Evolutionary conservation across 2,113 vertebrate genomes (phyloP).

Genomic region (Nestor notabilis): DNA sequence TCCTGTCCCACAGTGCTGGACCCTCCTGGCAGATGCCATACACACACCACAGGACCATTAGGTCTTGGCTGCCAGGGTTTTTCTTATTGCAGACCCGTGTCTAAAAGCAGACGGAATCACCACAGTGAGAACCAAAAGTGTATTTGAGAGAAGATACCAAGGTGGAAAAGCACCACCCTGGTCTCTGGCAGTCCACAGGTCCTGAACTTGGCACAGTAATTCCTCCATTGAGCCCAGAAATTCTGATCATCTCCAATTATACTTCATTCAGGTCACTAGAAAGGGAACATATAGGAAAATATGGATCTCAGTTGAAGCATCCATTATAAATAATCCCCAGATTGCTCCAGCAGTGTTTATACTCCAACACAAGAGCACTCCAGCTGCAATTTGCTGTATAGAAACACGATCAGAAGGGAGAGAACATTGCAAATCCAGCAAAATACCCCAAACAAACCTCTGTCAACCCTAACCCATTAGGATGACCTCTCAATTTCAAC

Average conservation of each 20-base stretch:
- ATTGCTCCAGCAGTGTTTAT: background rate
- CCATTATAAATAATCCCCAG: background rate
- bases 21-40: background rate
- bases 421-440: background rate
- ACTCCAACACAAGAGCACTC: background rate
- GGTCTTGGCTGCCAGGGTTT: background rate
- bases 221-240: background rate
- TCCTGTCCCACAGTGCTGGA: fast-evolving
- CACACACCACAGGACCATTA: background rate
- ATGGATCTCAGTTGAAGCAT: background rate
- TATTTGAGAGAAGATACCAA: background rate
- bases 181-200: background rate
- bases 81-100: background rate
- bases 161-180: background rate
- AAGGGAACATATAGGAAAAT: background rate
- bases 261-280: background rate
- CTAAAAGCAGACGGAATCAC: background rate
- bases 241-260: background rate
- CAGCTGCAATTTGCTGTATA: background rate
- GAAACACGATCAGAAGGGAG: background rate
- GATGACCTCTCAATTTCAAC: background rate
- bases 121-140: background rate
- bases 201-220: background rate
- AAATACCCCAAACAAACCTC: background rate
- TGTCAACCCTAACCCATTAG: background rate